Conservation (phyloP, 2,888 invertebrate species). For the Tetranychus truncatus region DNA sequence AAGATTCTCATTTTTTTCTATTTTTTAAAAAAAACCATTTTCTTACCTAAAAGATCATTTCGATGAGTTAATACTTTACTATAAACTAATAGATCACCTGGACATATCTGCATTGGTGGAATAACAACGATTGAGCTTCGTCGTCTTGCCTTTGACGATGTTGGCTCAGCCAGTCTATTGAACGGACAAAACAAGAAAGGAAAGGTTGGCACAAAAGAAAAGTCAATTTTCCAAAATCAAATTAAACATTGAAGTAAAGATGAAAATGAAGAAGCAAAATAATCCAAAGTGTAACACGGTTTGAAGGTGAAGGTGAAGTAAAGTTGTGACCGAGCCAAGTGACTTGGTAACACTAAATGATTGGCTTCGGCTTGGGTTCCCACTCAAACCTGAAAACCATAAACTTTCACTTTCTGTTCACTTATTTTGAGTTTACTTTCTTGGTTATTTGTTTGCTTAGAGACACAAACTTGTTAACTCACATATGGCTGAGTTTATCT, state of each 20-base stretch:
- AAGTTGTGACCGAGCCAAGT: no score
- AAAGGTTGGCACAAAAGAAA: not conserved
- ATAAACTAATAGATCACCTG: constrained; percentile 36
- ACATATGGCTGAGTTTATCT: no score
- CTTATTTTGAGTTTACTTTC: not conserved
- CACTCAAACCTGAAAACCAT: not conserved
- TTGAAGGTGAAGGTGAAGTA: no score
- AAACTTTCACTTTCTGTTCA: not conserved
- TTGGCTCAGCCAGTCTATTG: constrained; percentile 14
- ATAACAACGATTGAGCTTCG: constrained; percentile 36
- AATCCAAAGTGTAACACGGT: no score
- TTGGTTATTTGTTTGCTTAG: not conserved
- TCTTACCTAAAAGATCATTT: constrained; percentile 32
- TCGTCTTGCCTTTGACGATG: constrained; percentile 30
- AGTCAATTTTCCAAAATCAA: no score
- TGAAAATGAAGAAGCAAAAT: no score
- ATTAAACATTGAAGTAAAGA: no score
- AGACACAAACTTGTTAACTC: not conserved
- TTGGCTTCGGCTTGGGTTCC: no score
- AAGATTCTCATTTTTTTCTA: constrained; percentile 7
- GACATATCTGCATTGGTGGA: constrained; percentile 37
- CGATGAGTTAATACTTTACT: constrained; percentile 36
- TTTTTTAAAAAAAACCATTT: not conserved
- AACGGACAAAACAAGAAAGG: not conserved
- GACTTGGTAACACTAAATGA: no score